Evolutionary conservation across 2,888 invertebrate species (phyloP).

Genomic region (Netelia virgata): DNA sequence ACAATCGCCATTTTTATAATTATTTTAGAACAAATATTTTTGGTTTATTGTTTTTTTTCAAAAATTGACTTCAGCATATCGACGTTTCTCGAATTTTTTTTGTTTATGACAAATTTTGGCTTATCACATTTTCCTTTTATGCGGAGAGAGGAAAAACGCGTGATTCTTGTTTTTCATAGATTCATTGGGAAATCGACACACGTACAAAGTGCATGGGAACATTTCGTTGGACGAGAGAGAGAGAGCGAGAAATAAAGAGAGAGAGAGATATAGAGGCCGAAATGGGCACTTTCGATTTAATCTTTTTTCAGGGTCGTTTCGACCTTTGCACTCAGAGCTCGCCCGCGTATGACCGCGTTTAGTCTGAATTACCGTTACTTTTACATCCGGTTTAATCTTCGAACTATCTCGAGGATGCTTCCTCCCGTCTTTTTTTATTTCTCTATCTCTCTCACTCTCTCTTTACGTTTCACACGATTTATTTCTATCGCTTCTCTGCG

Average conservation of each 20-base stretch:
- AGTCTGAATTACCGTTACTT: constrained; percentile 16
- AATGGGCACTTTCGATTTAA: constrained; percentile 48
- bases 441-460: not conserved
- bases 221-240: constrained; percentile 15
- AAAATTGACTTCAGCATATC: not conserved
- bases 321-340: constrained; percentile 12
- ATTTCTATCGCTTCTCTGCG: too few species aligned
- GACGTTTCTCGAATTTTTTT: not conserved
- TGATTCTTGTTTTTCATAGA: not conserved
- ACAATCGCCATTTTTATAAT: too few species aligned
- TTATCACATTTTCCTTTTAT: not conserved
- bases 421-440: not conserved
- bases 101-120: not conserved
- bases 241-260: not conserved
- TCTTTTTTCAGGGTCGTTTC: constrained; percentile 38
- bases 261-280: not conserved
- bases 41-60: too few species aligned
- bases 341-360: constrained; percentile 8
- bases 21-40: too few species aligned
- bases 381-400: constrained; percentile 46
- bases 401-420: constrained; percentile 19
- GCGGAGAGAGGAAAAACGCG: not conserved
- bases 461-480: not conserved
- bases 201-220: constrained; percentile 7
- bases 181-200: constrained; percentile 7